A percentile compares a stretch with the other conserved stretches of the same genome.
Conservation (phyloP, 1,140 invertebrate species). For the Carposina sasakii region DNA sequence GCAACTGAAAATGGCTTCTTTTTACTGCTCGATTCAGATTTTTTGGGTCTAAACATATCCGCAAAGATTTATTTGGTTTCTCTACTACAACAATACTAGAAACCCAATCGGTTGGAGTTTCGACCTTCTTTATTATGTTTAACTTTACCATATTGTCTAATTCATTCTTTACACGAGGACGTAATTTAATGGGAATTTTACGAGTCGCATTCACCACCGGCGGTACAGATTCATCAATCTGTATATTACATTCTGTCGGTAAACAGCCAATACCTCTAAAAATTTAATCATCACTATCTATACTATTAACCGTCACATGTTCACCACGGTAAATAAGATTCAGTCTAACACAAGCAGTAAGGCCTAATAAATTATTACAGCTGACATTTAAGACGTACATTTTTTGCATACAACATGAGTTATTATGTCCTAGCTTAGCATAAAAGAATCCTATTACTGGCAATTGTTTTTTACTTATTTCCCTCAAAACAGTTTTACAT, state of each 20-base stretch:
- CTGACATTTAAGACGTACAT: not conserved
- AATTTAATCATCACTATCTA: conserved; percentile 5
- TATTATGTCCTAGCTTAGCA: not conserved
- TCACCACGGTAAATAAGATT: conserved; percentile 2
- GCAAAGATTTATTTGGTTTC: not conserved
- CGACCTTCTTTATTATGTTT: conserved; percentile 14
- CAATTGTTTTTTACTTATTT: not conserved
- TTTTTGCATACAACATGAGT: not conserved
- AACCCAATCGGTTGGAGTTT: conserved; percentile 11
- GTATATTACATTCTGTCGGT: conserved; percentile 10
- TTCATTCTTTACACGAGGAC: conserved; percentile 12
- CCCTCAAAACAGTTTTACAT: not conserved
- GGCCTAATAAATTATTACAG: not conserved
- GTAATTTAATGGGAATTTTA: conserved; percentile 17
- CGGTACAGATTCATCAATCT: conserved; percentile 4
- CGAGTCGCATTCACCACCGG: conserved; percentile 11
- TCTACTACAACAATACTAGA: conserved; percentile 5
- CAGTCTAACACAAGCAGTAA: not conserved
- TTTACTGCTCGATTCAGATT: conserved; percentile 2
- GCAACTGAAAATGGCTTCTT: conserved; percentile 8
- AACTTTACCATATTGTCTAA: conserved; percentile 12
- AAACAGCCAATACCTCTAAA: conserved; percentile 23
- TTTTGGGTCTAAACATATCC: conserved; percentile 11
- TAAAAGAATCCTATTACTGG: not conserved
- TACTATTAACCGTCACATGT: conserved; percentile 6